A percentile compares a stretch with the other conserved stretches of the same genome.
These are phyloP conservation scores for Drosophila funebris DNA, from an alignment of 1,140 invertebrate species.

Conservation along the genomic window DNA sequence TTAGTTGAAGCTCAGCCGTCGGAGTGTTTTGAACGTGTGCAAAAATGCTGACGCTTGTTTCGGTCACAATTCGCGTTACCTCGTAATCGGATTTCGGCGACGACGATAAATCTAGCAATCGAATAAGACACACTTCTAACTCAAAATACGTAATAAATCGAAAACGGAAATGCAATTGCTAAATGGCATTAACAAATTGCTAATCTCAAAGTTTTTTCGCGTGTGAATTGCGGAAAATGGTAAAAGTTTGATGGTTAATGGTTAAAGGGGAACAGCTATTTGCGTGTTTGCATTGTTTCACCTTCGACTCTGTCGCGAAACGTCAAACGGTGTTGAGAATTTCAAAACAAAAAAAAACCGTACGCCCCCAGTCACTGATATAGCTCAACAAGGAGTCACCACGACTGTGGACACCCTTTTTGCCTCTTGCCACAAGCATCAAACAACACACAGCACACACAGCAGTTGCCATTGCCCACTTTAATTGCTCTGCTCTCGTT, in stretches of 20 bases:
- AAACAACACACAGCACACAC: background rate
- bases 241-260: background rate
- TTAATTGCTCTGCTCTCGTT: constrained; percentile 61
- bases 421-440: background rate
- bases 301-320: constrained; percentile 10
- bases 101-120: constrained; percentile 1
- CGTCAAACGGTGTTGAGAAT: background rate
- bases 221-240: background rate
- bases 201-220: background rate
- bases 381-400: background rate
- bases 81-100: constrained; percentile 29
- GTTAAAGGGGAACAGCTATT: background rate
- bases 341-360: background rate
- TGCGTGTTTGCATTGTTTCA: constrained; percentile 3
- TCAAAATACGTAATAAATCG: background rate
- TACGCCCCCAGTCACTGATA: background rate
- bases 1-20: constrained; percentile 75
- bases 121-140: background rate
- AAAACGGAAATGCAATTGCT: background rate
- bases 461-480: constrained; percentile 4
- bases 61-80: constrained; percentile 35
- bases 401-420: background rate
- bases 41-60: constrained; percentile 64
- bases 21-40: constrained; percentile 67
- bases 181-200: background rate